A percentile compares a stretch with the other conserved stretches of the same genome.
Conservation (phyloP, 2,113 vertebrate genomes). For the Cyanistes caeruleus region DNA sequence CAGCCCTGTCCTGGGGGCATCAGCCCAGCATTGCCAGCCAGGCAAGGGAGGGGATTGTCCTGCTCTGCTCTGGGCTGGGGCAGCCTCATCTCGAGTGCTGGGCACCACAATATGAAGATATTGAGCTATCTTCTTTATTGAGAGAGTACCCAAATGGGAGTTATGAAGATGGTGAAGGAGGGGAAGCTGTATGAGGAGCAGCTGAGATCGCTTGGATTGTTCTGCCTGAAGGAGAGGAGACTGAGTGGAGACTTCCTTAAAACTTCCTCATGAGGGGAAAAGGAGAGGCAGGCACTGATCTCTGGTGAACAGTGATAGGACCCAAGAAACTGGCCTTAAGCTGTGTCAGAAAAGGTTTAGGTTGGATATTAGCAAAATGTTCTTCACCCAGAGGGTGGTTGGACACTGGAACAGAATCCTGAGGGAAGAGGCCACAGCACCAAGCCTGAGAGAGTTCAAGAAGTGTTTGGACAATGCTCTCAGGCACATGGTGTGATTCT, state of each 20-base stretch:
- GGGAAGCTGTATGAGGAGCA: background rate
- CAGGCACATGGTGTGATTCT: background rate
- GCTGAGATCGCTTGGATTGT: background rate
- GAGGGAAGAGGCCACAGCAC: background rate
- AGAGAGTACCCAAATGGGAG: background rate
- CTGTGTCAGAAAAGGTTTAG: background rate
- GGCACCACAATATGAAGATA: too few species aligned
- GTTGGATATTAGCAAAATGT: accelerated
- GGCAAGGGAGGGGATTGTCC: background rate
- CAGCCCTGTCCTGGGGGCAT: background rate
- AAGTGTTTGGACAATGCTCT: background rate
- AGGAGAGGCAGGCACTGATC: background rate
- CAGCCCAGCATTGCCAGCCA: background rate
- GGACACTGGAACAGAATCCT: background rate
- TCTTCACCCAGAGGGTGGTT: accelerated
- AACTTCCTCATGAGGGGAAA: background rate
- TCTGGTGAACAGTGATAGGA: background rate
- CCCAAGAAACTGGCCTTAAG: too few species aligned
- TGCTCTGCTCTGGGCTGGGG: background rate
- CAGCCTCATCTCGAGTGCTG: accelerated
- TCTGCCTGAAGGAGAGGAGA: background rate
- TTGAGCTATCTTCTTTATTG: too few species aligned
- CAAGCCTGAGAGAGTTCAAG: background rate
- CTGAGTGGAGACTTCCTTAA: background rate
- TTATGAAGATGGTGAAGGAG: background rate